phyloP scores from a whole-genome alignment of 2,113 vertebrate genomes.

The Panthera leo region DNA sequence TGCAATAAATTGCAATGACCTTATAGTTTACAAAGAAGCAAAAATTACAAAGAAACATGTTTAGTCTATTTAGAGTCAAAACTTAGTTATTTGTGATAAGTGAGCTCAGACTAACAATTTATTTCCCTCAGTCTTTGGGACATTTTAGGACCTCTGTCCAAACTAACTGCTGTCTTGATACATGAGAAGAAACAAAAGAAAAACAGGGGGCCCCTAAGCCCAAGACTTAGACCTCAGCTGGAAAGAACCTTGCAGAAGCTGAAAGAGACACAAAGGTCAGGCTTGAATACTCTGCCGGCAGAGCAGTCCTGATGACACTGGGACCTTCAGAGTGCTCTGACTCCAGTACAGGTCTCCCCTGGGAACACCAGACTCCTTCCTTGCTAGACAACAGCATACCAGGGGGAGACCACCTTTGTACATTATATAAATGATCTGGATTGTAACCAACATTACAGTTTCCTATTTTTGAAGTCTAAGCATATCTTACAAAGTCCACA shows the following conservation, averaged over 20 bases:
- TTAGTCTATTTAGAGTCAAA: neutral
- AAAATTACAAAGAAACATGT: neutral
- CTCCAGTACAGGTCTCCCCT: neutral
- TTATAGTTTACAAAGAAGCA: neutral
- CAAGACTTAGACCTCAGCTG: neutral
- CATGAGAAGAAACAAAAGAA: neutral
- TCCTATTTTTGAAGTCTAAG: neutral
- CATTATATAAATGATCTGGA: neutral
- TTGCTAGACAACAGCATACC: neutral
- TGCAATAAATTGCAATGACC: neutral
- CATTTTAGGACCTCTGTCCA: neutral
- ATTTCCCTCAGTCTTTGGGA: neutral
- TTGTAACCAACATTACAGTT: neutral
- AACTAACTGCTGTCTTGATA: neutral
- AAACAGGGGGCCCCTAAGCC: neutral
- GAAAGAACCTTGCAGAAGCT: neutral
- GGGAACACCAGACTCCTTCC: neutral
- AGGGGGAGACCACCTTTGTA: neutral
- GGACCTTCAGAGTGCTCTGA: neutral
- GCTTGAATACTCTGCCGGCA: neutral
- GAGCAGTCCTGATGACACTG: neutral
- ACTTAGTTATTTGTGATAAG: neutral
- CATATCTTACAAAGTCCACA: neutral
- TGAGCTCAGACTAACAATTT: neutral
- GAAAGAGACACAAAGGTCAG: neutral